Evolutionary conservation across 2,113 vertebrate genomes (phyloP).

Genomic region (Gopherus flavomarginatus): DNA sequence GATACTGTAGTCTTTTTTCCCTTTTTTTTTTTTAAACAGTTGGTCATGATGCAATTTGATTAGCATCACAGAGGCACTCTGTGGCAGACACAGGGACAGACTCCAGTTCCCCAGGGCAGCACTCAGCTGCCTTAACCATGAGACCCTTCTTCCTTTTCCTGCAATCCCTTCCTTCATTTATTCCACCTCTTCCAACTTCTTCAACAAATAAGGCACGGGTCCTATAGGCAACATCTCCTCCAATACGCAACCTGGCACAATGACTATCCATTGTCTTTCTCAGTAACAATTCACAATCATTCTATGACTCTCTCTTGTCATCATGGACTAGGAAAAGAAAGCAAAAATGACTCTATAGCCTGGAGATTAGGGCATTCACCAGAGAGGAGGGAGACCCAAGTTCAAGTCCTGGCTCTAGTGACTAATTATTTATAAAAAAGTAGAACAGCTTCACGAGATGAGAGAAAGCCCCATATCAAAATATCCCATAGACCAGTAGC

Average conservation of each 20-base stretch:
- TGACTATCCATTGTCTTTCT: not conserved
- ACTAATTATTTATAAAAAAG: not conserved
- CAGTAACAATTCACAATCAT: not conserved
- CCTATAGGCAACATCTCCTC: not conserved
- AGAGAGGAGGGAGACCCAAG: not conserved
- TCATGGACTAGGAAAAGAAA: not conserved
- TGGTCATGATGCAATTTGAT: not conserved
- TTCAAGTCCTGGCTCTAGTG: not conserved
- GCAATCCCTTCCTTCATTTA: not conserved
- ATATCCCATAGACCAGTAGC: not conserved
- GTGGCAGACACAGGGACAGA: not conserved
- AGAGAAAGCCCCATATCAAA: not conserved
- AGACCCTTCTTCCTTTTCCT: not conserved
- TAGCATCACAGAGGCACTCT: not conserved
- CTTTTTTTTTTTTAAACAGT: not conserved
- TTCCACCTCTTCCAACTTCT: not conserved
- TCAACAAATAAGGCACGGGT: not conserved
- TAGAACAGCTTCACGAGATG: not conserved
- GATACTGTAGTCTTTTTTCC: not conserved
- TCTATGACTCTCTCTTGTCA: not conserved
- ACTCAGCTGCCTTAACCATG: not conserved
- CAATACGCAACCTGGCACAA: not conserved
- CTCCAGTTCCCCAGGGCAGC: not conserved
- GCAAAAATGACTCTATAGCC: not conserved
- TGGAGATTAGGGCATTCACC: not conserved